These are phyloP conservation scores for Platycheirus rosarum DNA, from an alignment of 2,888 invertebrate genomes.

Conservation along the genomic window DNA sequence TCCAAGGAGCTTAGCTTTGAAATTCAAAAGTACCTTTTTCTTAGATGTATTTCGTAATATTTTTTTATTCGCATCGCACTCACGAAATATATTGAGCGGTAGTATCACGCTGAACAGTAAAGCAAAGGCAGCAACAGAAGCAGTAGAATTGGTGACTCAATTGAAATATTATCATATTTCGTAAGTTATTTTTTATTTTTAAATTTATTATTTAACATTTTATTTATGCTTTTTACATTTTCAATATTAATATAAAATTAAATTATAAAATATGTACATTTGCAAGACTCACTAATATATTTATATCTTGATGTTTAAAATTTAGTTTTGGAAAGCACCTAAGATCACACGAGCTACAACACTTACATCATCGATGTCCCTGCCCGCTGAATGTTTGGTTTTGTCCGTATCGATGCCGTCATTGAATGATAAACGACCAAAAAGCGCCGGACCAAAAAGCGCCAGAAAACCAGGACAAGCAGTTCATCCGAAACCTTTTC, in stretches of 20 bases:
- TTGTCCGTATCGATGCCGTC: conserved; percentile 82
- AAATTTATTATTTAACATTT: conserved; percentile 6
- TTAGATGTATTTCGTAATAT: conserved; percentile 20
- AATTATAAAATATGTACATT: background rate
- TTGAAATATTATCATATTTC: conserved; percentile 50
- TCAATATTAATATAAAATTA: background rate
- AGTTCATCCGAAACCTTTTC: conserved; percentile 81
- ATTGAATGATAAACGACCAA: conserved; percentile 81
- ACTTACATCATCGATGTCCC: conserved; percentile 82
- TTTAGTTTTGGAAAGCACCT: conserved; percentile 81
- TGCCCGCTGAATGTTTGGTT: conserved; percentile 83
- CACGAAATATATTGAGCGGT: conserved; percentile 37
- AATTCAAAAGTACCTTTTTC: conserved; percentile 4
- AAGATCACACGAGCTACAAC: conserved; percentile 82
- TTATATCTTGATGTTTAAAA: conserved; percentile 26
- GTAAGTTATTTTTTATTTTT: conserved; percentile 52
- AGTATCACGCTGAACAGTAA: conserved; percentile 65
- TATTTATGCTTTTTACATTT: conserved; percentile 14
- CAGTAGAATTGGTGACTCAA: conserved; percentile 48
- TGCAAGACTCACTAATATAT: background rate
- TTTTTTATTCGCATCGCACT: conserved; percentile 43
- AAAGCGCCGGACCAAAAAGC: conserved; percentile 81
- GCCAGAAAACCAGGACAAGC: conserved; percentile 79
- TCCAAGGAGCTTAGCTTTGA: background rate
- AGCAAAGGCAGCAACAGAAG: conserved; percentile 38